phyloP scores from a whole-genome alignment of 2,797 vertebrate species.

The Falco berigora region DNA sequence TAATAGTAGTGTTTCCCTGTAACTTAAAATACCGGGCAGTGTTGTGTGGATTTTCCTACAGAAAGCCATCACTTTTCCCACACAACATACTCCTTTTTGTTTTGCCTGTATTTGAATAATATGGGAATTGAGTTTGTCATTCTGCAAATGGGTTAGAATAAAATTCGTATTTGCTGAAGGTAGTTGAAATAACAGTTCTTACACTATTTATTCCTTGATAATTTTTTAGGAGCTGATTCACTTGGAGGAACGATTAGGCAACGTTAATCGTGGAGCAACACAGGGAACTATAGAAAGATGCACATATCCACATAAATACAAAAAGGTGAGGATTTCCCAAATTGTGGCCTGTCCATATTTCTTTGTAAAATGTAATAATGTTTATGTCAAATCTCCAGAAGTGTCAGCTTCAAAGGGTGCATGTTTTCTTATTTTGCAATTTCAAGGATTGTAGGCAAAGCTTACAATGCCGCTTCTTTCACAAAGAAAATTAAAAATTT shows the following conservation, averaged over 20 bases:
- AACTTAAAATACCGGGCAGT: not conserved
- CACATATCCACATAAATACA: slow-evolving; percentile 99
- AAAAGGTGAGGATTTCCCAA: slow-evolving; percentile 84
- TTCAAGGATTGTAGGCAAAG: not conserved
- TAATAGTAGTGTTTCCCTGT: not conserved
- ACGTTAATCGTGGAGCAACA: slow-evolving; percentile 97
- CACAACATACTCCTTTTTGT: not conserved
- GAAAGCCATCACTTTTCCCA: not conserved
- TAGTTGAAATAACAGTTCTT: slow-evolving; percentile 10
- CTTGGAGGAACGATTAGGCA: slow-evolving; percentile 95
- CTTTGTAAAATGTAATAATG: not conserved
- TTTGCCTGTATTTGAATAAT: not conserved
- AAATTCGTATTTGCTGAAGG: not conserved
- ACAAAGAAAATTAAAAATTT: not conserved
- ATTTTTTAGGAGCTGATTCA: slow-evolving; percentile 91
- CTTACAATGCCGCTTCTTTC: not conserved
- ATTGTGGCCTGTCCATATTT: not conserved
- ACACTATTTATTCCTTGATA: slow-evolving; percentile 29
- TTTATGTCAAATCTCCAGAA: not conserved
- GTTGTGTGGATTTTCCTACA: not conserved
- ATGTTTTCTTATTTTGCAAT: not conserved
- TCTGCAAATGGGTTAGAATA: not conserved
- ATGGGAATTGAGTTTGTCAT: not conserved
- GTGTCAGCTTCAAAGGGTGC: not conserved
- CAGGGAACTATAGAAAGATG: slow-evolving; percentile 99